Conservation (phyloP, 1,140 invertebrate genomes). For the Mya arenaria region DNA sequence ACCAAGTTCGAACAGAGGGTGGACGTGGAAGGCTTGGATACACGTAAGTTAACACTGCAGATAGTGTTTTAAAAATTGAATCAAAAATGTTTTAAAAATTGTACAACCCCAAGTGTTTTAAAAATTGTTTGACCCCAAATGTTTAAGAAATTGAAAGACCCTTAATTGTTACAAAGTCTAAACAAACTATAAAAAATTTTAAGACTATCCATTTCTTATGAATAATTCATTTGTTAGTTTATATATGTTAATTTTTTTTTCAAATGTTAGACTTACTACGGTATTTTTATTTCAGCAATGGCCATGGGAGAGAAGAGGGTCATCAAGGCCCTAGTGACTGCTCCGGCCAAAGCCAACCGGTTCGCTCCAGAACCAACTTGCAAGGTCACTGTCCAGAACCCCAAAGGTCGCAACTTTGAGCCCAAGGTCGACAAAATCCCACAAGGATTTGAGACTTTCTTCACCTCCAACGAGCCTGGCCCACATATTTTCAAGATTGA, state of each 20-base stretch:
- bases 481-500: conserved; percentile 86
- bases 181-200: no score
- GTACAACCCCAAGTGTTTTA: no score
- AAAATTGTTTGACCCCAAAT: no score
- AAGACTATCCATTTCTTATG: no score
- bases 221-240: no score
- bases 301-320: conserved; percentile 36
- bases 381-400: conserved; percentile 43
- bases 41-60: conserved; percentile 42
- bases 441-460: conserved; percentile 56
- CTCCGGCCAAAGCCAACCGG: conserved; percentile 41
- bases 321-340: conserved; percentile 21
- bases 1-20: conserved; percentile 50
- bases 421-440: conserved; percentile 42
- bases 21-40: conserved; percentile 49
- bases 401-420: conserved; percentile 37
- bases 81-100: no score
- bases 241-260: no score
- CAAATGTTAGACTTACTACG: no score
- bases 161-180: no score
- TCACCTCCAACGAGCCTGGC: conserved; percentile 84
- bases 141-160: no score
- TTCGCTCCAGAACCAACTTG: conserved; percentile 47
- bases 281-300: conserved; percentile 26
- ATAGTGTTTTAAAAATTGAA: no score